Evolutionary conservation across 1,140 invertebrate genomes (phyloP), one percentile per base, ranked within the genome.

Genomic region (Drosophila navojoa): DNA sequence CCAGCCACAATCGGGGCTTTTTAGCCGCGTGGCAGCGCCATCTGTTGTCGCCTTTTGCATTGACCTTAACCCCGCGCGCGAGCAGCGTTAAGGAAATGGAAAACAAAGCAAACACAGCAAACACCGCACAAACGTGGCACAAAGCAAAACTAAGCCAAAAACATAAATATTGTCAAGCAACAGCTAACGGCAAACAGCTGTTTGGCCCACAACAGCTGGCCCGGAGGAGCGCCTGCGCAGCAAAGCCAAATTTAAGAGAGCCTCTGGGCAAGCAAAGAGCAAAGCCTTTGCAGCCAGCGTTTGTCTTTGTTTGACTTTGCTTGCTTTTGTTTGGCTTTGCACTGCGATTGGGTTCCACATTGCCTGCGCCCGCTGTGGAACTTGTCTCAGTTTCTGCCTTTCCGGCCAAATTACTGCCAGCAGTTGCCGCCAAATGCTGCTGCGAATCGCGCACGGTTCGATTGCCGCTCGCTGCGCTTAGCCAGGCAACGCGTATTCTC

Each of bases 1-100:
- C 76, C 71, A 78, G 68, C 82, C 76, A 64, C 47, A 74, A 16
- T 61, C 6, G 13, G 53, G 38, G 4, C 9, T 49, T 32, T 63
- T 70, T 53, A 53, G 27, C 47, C 15, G 32, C 35, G 35, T 45
- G 32, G 32, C 47, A 60, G 63, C 82, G 84, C 82, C 82, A 89
- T 89, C 84, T 87, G 76, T 89, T 87, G 82, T 81, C 77, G 52
- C 61, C 55, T 52, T 40, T 64, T 27, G 52, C 42, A 67, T 55
- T 87, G 84, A 79, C 84, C 84, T 87, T 89, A 89, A 87, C 79
- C 84, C 77, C 72, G 44, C 15, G 60, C 49, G 44, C 53, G 22
- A 52, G 45, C 47, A 38, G 9, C 5, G 13, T 19, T 53, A 58
- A 62, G 44, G 29, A 50, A 68, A 52, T 13, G 4, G 27, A 47